phyloP scores from a whole-genome alignment of 2,113 vertebrate genomes.

The Eudyptes chrysolophus region DNA sequence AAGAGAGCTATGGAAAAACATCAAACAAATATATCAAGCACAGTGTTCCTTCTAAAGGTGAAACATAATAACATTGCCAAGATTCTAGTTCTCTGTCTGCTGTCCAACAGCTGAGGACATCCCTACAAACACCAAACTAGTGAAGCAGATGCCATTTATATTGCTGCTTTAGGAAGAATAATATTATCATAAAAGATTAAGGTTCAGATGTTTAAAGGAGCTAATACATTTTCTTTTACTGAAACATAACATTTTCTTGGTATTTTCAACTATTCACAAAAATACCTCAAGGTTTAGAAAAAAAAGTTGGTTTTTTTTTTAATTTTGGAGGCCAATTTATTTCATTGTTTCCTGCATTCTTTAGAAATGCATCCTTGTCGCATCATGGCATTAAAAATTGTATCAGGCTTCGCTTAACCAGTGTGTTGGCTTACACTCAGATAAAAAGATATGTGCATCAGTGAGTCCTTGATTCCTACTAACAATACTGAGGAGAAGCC shows the following conservation, averaged over 20 bases:
- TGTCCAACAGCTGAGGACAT: background rate
- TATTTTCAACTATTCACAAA: background rate
- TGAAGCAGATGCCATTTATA: background rate
- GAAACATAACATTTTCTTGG: background rate
- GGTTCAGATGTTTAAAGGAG: background rate
- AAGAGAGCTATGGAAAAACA: slow-evolving; percentile 3
- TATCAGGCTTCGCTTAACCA: background rate
- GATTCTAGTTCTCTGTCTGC: background rate
- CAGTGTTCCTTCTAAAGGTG: background rate
- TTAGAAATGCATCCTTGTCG: background rate
- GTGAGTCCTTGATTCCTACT: background rate
- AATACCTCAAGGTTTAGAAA: background rate
- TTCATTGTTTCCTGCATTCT: background rate
- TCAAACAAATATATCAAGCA: background rate
- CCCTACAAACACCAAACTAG: background rate
- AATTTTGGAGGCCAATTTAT: background rate
- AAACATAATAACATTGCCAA: background rate
- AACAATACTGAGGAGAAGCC: background rate
- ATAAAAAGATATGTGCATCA: rapidly evolving
- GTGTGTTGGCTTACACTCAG: background rate
- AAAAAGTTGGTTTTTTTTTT: background rate
- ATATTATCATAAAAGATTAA: background rate
- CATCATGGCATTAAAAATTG: background rate
- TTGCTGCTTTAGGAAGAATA: background rate
- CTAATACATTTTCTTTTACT: background rate